Evolutionary conservation across 2,113 vertebrate species (phyloP).

Genomic region (Scolopax mira): DNA sequence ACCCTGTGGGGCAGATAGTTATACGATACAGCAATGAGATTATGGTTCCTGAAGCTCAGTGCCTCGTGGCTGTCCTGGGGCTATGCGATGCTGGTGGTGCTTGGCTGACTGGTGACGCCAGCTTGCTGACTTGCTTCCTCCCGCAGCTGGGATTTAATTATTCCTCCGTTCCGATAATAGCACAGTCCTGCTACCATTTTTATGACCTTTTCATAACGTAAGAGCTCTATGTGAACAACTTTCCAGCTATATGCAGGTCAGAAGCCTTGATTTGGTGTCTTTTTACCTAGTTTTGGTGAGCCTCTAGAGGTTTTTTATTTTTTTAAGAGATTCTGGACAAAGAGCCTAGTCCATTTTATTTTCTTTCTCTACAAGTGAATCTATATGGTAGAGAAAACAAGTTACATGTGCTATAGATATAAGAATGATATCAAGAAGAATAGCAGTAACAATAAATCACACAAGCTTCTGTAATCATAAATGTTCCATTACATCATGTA

Average conservation of each 20-base stretch:
- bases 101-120: not conserved
- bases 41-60: not conserved
- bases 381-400: not conserved
- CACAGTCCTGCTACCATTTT: not conserved
- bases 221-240: not conserved
- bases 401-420: not conserved
- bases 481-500: not conserved
- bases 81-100: not conserved
- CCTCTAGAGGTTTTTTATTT: not conserved
- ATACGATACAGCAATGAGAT: not conserved
- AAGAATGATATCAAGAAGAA: not conserved
- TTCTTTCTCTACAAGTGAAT: not conserved
- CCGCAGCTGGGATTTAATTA: not conserved
- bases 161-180: not conserved
- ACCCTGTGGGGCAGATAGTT: not conserved
- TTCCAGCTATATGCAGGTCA: not conserved
- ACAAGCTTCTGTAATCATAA: not conserved
- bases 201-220: not conserved
- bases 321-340: not conserved
- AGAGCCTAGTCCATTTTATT: not conserved
- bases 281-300: not conserved
- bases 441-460: not conserved
- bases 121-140: not conserved
- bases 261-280: not conserved
- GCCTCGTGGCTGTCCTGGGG: not conserved